These are phyloP conservation scores for Microhierax caerulescens DNA, from an alignment of 2,797 vertebrate genomes.

Conservation along the genomic window DNA sequence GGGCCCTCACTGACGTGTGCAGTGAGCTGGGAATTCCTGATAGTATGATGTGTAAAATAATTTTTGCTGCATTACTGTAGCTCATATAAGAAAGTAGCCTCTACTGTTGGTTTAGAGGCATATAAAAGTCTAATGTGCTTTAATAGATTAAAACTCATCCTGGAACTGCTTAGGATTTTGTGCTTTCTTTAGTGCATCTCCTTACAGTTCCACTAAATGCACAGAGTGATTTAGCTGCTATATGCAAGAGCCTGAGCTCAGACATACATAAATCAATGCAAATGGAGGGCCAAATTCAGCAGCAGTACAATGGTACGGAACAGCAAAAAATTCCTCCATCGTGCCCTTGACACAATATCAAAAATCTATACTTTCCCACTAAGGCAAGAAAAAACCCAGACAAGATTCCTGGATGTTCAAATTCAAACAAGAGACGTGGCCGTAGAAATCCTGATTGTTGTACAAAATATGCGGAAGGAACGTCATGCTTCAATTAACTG, in stretches of 20 bases:
- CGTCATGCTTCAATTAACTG: background rate
- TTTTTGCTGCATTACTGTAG: background rate
- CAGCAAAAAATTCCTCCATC: background rate
- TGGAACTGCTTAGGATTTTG: background rate
- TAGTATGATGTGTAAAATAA: background rate
- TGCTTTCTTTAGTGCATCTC: background rate
- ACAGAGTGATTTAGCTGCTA: background rate
- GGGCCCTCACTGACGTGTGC: background rate
- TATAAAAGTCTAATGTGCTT: background rate
- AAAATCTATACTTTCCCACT: background rate
- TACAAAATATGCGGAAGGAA: background rate
- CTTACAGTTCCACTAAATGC: background rate
- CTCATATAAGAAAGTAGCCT: background rate
- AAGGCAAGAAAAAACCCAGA: background rate
- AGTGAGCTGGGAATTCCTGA: slow-evolving; percentile 2
- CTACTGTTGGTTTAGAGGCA: background rate
- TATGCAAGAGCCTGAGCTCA: background rate
- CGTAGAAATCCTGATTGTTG: background rate
- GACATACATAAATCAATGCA: background rate
- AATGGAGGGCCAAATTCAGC: background rate
- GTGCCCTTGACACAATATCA: background rate
- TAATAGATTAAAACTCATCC: background rate
- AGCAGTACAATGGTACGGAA: background rate
- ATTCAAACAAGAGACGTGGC: background rate
- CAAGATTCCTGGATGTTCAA: background rate